Percentiles rank a stretch among this genome's conserved stretches.
Conservation (phyloP, 2,797 vertebrate genomes). For the Thripadectes ignobilis region DNA sequence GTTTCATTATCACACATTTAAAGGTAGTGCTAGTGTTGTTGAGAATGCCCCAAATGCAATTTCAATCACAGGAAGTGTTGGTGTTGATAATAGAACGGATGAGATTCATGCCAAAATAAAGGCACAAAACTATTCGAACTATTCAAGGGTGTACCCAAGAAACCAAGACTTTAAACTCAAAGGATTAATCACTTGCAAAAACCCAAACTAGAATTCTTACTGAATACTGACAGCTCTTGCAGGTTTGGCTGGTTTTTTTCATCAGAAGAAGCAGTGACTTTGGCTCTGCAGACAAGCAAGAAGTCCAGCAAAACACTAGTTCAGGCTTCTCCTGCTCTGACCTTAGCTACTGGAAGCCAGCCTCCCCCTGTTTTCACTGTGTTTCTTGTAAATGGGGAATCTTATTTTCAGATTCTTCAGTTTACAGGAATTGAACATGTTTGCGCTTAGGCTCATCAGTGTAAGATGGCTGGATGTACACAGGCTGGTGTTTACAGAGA, state of each 20-base stretch:
- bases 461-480: background rate
- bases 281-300: background rate
- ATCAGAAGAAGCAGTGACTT: background rate
- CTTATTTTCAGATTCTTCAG: background rate
- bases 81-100: background rate
- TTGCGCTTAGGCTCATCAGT: background rate
- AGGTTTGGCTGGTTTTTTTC: background rate
- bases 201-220: background rate
- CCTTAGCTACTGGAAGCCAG: background rate
- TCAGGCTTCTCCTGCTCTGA: background rate
- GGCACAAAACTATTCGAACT: background rate
- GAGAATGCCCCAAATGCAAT: background rate
- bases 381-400: background rate
- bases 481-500: background rate
- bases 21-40: background rate
- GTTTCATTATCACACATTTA: constrained; percentile 13
- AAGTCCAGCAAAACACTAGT: background rate
- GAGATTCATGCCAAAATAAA: constrained; percentile 25
- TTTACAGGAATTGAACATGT: background rate
- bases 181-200: background rate
- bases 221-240: background rate
- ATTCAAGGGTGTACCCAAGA: background rate
- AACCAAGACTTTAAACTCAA: background rate
- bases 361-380: background rate
- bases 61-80: constrained; percentile 43